Evolutionary conservation across 2,113 vertebrate species (phyloP).

Genomic region (Coracopsis vasa): DNA sequence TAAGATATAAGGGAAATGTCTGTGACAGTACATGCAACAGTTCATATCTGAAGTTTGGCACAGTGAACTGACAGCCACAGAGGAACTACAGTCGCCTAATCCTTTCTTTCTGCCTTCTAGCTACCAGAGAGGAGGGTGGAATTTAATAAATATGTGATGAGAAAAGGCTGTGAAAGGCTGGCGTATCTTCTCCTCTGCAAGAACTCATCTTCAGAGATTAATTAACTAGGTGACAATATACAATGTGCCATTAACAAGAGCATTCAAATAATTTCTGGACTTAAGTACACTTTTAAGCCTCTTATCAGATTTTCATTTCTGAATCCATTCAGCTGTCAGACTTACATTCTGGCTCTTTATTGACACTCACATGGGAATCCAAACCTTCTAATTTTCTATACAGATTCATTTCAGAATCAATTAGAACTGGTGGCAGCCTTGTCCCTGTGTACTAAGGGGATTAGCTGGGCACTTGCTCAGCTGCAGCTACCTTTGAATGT

Average conservation of each 20-base stretch:
- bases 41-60: conserved; percentile 88
- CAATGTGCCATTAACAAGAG: conserved; percentile 78
- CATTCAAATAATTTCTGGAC: conserved; percentile 81
- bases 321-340: conserved; percentile 80
- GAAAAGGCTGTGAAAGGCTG: conserved; percentile 67
- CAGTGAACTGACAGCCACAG: conserved; percentile 79
- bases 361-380: conserved; percentile 80
- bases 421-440: conserved; percentile 85
- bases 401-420: conserved; percentile 91
- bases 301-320: conserved; percentile 85
- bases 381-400: conserved; percentile 85
- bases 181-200: conserved; percentile 67
- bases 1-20: conserved; percentile 85
- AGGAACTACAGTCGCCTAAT: conserved; percentile 82
- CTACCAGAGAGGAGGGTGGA: conserved; percentile 71
- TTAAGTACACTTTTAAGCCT: conserved; percentile 82
- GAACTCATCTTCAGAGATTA: conserved; percentile 80
- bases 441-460: conserved; percentile 84
- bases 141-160: conserved; percentile 90
- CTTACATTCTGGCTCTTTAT: conserved; percentile 81
- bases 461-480: conserved; percentile 84
- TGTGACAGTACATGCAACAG: conserved; percentile 86
- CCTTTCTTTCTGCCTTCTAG: conserved; percentile 87
- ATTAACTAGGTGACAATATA: conserved; percentile 81
- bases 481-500: conserved; percentile 77